Conservation (phyloP, 2,888 invertebrate genomes). For the Cremastinae sp. region DNA sequence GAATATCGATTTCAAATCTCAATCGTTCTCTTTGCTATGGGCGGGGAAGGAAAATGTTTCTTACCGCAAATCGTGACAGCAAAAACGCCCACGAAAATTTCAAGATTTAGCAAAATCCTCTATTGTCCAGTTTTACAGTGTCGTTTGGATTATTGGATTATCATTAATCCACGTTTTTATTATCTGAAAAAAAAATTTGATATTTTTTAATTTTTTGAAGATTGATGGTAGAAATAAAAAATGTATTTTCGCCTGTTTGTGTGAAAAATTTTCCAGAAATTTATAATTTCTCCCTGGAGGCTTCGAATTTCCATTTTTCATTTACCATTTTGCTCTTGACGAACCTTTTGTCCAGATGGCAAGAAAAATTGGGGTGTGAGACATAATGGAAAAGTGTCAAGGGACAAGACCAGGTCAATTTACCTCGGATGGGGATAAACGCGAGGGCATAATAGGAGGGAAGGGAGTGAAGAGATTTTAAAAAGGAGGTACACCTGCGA, state of each 20-base stretch:
- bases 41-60: too few species aligned
- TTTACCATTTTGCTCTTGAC: conserved; percentile 3
- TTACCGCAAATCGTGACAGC: neutral
- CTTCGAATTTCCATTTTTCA: neutral
- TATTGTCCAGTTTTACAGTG: conserved; percentile 3
- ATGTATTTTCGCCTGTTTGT: too few species aligned
- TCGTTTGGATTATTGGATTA: too few species aligned
- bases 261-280: neutral
- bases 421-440: conserved; percentile 17
- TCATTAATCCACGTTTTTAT: too few species aligned
- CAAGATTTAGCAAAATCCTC: neutral
- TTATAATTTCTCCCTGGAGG: neutral
- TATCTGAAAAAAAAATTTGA: too few species aligned
- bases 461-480: neutral
- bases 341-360: neutral
- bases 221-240: too few species aligned
- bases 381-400: conserved; percentile 28
- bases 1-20: too few species aligned
- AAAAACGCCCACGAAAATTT: neutral
- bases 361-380: conserved; percentile 15
- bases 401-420: conserved; percentile 20
- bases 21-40: too few species aligned
- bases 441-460: neutral
- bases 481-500: conserved; percentile 31
- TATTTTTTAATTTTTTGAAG: too few species aligned